Base-by-base conservation (phyloP, 2,888 invertebrate species). In the Caenorhabditis uteleia region DNA sequence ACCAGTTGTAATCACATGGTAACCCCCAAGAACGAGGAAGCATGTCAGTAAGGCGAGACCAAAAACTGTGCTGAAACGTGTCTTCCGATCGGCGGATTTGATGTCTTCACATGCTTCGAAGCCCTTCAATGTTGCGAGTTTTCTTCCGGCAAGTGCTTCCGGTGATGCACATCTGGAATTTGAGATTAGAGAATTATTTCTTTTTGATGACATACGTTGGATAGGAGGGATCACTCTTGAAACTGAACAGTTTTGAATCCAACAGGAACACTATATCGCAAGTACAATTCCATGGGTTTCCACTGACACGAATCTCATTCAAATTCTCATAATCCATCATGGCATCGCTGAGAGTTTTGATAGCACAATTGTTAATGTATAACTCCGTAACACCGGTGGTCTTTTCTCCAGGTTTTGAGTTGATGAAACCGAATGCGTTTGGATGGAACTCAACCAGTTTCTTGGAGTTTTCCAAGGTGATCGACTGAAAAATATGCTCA, bases 371-470 rank as follows among this genome's bases (percentile, higher is more conserved):
- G 12, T 56, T 34, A 12, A 72, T n/a, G 21, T 45, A 29, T 3
- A 72, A 16, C 2, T 50, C 36, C 18, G 34, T 48, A 16, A 69
- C 12, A 2, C 18, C 14, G 2, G 49, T 34, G 0, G 56, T 53
- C 31, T 67, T 59, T 21, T 48, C 29, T 45, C 53, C 58, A 2
- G 47, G 43, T 1, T 46, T 48, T 4, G 53, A 38, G 21, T 56
- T 53, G 23, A 54, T 46, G 42, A 51, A 60, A 36, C 75, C 72
- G 23, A 75, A 75, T 0, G 75, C 75, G 26, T 73, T 65, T 26
- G 48, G 53, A 48, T 73, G 61, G 36, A 75, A 38, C 23, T 57
- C 65, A 1, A 40, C n/a, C 0, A 71, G 40, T 10, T 55, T 23
- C 1, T n/a, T n/a, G 45, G 55, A 66, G 18, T 48, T 49, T 18